Base-by-base conservation (phyloP, 2,888 invertebrate genomes). In the Rugalucina vietnamica region DNA sequence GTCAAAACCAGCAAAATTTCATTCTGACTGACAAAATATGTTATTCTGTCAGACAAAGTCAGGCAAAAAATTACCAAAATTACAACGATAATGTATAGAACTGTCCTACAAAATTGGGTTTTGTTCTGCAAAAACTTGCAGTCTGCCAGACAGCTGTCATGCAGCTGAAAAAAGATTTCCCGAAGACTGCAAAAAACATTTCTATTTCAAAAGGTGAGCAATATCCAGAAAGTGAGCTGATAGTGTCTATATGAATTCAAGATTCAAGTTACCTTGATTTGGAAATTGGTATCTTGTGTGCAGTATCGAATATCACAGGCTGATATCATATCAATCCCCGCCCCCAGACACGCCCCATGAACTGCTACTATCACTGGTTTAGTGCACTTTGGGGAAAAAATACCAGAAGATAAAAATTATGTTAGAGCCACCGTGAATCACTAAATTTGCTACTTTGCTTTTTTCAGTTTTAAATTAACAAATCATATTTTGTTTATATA, bases 241-340 rank as follows among this genome's bases (percentile, higher is more conserved):
- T 8, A 43, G 43, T 8, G 18, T 12, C 8, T 12, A 43, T 43
- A 43, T 18, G 43, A 18, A 12, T 12, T 18, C 18, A 18, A 12
- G 18, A 12, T 43, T 43, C 54, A n/a, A n/a, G 12, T 60, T 88
- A 95, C 96, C 94, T 99, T 99, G 0, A 99, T 97, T 95, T 97
- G 97, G 93, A 98, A 98, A 96, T 97, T 97, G 0, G 99, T 97
- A 95, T 99, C 98, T 91, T 96, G 95, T 0, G 98, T 97, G 93
- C 98, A 98, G 93, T 98, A 98, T 84, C 98, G 96, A 88, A 99
- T 97, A 95, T 99, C 99, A 75, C 98, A 97, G 0, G 98, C 97
- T 1, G 97, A 97, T 76, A 98, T 97, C 84, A 99, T 95, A 95
- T 99, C 97, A 0, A 99, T 96, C 0, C 98, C 99, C 0, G 97